Conservation (phyloP, 2,888 invertebrate genomes). For the Galeopsomyia nigrocyanea region DNA sequence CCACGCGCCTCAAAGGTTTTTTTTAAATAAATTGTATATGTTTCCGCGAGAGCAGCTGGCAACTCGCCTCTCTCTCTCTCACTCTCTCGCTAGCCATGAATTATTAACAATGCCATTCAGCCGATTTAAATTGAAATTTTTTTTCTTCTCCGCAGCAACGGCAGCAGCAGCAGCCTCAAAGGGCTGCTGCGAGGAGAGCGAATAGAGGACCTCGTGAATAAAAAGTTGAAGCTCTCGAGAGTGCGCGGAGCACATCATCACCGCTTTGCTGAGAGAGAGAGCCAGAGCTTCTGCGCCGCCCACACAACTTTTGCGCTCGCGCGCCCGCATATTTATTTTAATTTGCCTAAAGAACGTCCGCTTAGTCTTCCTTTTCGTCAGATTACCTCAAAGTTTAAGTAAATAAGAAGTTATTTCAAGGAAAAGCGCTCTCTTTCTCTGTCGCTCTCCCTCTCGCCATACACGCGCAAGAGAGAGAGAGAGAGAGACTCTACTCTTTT, state of each 20-base stretch:
- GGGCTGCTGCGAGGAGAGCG: neutral
- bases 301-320: slow-evolving; percentile 40
- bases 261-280: too few species aligned
- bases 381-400: slow-evolving; percentile 45
- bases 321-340: slow-evolving; percentile 46
- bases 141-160: slow-evolving; percentile 22
- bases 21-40: slow-evolving; percentile 48
- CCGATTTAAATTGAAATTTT: slow-evolving; percentile 48
- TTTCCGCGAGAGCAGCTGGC: slow-evolving; percentile 14
- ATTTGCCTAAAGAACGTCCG: slow-evolving; percentile 47
- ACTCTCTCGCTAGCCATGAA: slow-evolving; percentile 38
- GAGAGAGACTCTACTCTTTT: slow-evolving; percentile 1
- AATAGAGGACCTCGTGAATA: slow-evolving; percentile 20
- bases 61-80: neutral
- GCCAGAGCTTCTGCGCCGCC: neutral
- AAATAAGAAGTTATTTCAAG: slow-evolving; percentile 44
- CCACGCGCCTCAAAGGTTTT: slow-evolving; percentile 33
- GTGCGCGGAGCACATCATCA: slow-evolving; percentile 4
- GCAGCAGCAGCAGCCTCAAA: neutral
- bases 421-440: slow-evolving; percentile 10
- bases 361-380: slow-evolving; percentile 41
- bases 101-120: slow-evolving; percentile 49
- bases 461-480: slow-evolving; percentile 16
- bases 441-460: too few species aligned
- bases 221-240: slow-evolving; percentile 25